Evolutionary conservation across 2,888 invertebrate genomes (phyloP).

Genomic region (Chalcosyrphus nemorum): DNA sequence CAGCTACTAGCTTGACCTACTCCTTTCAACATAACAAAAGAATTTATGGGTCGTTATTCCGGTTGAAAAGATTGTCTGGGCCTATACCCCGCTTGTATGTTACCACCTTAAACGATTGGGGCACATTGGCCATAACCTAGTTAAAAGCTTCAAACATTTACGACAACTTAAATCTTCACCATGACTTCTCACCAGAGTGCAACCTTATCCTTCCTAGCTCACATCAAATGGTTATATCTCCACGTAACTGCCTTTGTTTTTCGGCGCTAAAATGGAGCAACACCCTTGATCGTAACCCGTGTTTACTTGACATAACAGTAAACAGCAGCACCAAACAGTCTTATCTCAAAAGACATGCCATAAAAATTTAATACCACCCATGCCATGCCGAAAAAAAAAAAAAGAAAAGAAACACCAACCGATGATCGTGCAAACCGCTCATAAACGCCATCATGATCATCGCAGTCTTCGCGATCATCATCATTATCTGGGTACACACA

Average conservation of each 20-base stretch:
- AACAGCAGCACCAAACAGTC: conserved; percentile 29
- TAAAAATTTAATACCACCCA: conserved; percentile 59
- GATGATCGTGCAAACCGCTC: conserved; percentile 62
- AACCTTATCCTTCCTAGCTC: too few species aligned
- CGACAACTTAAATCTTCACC: too few species aligned
- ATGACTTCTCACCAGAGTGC: too few species aligned
- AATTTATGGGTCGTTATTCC: too few species aligned
- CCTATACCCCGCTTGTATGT: too few species aligned
- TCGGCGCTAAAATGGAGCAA: conserved; percentile 25
- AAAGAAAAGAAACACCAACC: conserved; percentile 14
- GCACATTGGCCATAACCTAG: too few species aligned
- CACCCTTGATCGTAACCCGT: conserved; percentile 45
- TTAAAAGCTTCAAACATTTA: too few species aligned
- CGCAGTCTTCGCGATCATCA: conserved; percentile 37
- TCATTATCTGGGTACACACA: conserved; percentile 8
- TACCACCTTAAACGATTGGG: too few species aligned
- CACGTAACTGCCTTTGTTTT: conserved; percentile 16
- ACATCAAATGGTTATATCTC: too few species aligned
- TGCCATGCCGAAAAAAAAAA: conserved; percentile 27
- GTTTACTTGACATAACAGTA: conserved; percentile 43
- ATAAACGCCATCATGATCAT: conserved; percentile 63
- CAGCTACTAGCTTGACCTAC: too few species aligned
- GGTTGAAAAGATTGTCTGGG: too few species aligned
- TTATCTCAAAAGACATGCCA: conserved; percentile 62
- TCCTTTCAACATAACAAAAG: too few species aligned